Evolutionary conservation across 2,113 vertebrate species (phyloP).

Genomic region (Terrapene triunguis): DNA sequence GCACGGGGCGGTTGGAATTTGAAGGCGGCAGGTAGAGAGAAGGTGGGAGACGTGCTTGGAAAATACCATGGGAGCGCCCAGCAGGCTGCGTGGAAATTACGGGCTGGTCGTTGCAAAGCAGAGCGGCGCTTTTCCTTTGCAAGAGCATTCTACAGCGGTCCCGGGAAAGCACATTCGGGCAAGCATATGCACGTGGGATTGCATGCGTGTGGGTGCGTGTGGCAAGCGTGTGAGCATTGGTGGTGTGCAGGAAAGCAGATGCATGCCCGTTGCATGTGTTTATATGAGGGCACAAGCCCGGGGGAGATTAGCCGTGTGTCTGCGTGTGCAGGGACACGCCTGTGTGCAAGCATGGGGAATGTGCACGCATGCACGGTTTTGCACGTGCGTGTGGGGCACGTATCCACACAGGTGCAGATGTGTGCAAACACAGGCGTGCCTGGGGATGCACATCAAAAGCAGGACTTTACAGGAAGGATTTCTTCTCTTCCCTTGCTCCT

Average conservation of each 20-base stretch:
- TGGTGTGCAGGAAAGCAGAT: not conserved
- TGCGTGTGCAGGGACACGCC: not conserved
- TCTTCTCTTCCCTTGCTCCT: not conserved
- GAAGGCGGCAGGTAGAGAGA: not conserved
- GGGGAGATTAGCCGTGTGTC: too few relatives aligned
- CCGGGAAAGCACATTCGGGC: accelerated
- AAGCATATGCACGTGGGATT: too few relatives aligned
- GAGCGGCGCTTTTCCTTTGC: not conserved
- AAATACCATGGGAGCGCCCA: not conserved
- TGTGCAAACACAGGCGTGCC: not conserved
- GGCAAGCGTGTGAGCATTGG: not conserved
- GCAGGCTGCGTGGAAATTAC: not conserved
- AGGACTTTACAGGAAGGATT: not conserved
- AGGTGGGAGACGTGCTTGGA: not conserved
- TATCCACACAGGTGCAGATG: not conserved
- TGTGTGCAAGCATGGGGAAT: not conserved
- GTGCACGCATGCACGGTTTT: too few relatives aligned
- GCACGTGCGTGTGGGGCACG: accelerated
- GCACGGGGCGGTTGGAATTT: not conserved
- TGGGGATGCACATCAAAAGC: not conserved
- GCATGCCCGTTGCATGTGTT: not conserved
- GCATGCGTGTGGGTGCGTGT: not conserved
- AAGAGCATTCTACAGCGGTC: not conserved
- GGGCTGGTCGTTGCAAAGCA: not conserved
- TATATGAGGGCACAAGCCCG: too few relatives aligned